Evolutionary conservation across 2,888 invertebrate genomes (phyloP), one percentile per base, ranked within the genome.

Genomic region (Eupeodes latifasciatus): DNA sequence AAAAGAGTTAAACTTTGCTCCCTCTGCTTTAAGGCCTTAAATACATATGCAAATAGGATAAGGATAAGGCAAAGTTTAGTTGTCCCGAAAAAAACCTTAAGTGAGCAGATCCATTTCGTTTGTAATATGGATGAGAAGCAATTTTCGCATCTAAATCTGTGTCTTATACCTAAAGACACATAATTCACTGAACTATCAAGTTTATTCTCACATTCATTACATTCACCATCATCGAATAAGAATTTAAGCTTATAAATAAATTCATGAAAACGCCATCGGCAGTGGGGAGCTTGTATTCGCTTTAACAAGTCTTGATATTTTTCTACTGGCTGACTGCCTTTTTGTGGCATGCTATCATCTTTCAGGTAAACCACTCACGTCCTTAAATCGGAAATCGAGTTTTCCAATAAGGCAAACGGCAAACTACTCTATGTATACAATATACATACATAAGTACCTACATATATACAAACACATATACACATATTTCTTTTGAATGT

Each of bases 351-450:
- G 53, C 51, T 51, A 51, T 51, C 74, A 77, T 49, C 62, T 75
- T 78, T 79, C 82, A 82, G 81, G 82, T 78, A 86, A 81, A 82
- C 85, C 78, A 75, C 85, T 86, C 85, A 86, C 82, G 82, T 86
- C 61, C 78, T 57, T 34, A 79, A 78, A 86, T 86, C 85, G 85
- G 78, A 86, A 86, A 86, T 86, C 78, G 78, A 86, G 85, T 86
- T 86, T 85, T 86, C 75, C 85, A 82, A 78, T 81, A 82, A 78
- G 69, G 75, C 77, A 82, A 86, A 69, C 62, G 78, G 78, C 61
- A 69, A 75, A 78, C 82, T 74, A 74, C 74, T 67, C 11, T 34
- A 47, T 34, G 4, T 62, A 27, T 14, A 66, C 27, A n/a, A n/a
- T n/a, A 5, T 40, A 40, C 40, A 7, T 40, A n/a, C n/a, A 36